phyloP scores from a whole-genome alignment of 2,797 vertebrate species.

The Platalea minor region DNA sequence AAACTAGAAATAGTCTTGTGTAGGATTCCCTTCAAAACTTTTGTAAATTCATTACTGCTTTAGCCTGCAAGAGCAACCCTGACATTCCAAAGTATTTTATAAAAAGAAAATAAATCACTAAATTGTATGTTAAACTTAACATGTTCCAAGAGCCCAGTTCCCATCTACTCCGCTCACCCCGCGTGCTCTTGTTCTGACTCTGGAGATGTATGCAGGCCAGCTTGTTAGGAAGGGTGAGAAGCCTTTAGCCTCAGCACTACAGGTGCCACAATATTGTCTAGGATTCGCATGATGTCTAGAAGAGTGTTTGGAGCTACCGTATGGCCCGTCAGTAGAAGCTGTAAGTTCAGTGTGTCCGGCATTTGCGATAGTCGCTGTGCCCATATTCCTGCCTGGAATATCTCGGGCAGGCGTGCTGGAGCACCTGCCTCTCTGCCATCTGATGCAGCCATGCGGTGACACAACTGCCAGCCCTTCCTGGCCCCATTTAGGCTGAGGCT shows the following conservation, averaged over 20 bases:
- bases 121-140: not conserved
- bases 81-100: not conserved
- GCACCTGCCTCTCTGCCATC: not conserved
- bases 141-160: not conserved
- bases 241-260: not conserved
- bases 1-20: not conserved
- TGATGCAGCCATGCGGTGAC: not conserved
- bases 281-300: not conserved
- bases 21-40: not conserved
- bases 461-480: not conserved
- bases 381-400: not conserved
- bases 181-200: not conserved
- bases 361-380: not conserved
- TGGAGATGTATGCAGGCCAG: not conserved
- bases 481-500: not conserved
- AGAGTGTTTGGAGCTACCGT: not conserved
- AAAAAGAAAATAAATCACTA: not conserved
- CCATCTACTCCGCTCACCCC: not conserved
- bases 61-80: not conserved
- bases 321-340: not conserved
- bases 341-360: not conserved
- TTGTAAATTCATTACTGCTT: not conserved
- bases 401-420: fast-evolving
- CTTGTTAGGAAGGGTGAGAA: not conserved
- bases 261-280: not conserved